Base-by-base conservation (phyloP, 2,888 invertebrate species). In the Ormia ochracea region DNA sequence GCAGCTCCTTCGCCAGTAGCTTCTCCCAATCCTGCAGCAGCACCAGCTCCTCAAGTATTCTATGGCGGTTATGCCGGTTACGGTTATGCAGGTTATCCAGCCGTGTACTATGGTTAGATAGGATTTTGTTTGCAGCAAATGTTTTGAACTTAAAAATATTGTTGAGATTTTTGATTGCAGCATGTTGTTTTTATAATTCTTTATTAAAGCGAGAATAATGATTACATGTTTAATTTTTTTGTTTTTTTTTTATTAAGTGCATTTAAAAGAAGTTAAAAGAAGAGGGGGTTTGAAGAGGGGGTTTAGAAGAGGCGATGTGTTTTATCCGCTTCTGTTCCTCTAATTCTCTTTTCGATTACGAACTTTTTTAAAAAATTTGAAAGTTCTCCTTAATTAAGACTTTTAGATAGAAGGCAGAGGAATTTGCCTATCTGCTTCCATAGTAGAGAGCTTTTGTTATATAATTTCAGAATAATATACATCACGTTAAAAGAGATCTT, bases 51-150 rank as follows among this genome's bases (percentile, higher is more conserved):
- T 26, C 83, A 83, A 56, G 52, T 79, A 19, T 48, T 74, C 6
- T 82, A 80, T 38, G 23, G 70, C 26, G 73, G 66, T 3, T 78
- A 82, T 54, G 81, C 81, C 6, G 76, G 45, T 28, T 80, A 50
- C n/a, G 78, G 66, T 52, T 72, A 78, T 52, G 82, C 82, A 50
- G 78, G 68, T 28, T 81, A 79, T 59, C 83, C 82, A 12, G 72
- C 75, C 31, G 73, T 70, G 12, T 83, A 82, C 45, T 83, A 81
- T 58, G 83, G 83, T 59, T 83, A 61, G 77, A 45, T 72, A 23
- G 19, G 4, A 38, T n/a, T 6, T 26, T 0, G 1, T 17, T 4
- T 10, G 3, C 9, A 7, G 58, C 12, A 19, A 4, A 33, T 31
- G 5, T 52, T 33, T 21, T 7, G 4, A 7, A 19, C 4, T 17